Evolutionary conservation across 23 tunicate species (phyloP).

Genomic region (Styela clava): DNA sequence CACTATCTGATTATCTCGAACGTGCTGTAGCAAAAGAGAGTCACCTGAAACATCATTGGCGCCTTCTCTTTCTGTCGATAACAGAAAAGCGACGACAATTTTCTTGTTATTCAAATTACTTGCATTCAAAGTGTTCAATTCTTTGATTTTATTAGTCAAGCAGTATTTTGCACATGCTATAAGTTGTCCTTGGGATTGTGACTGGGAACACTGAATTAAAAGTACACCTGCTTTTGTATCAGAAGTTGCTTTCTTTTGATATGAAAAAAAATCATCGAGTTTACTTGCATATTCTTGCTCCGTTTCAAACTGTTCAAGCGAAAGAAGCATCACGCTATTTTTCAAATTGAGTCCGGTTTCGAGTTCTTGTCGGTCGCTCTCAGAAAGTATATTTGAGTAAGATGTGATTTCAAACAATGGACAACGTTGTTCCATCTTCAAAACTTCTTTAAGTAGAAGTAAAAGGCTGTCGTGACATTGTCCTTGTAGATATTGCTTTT

Average conservation of each 20-base stretch:
- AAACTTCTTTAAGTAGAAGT: not conserved
- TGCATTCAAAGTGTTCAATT: not conserved
- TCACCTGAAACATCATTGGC: not conserved
- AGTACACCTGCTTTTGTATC: not conserved
- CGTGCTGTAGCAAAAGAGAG: constrained; percentile 47
- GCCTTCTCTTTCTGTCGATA: constrained; percentile 53
- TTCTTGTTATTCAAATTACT: not conserved
- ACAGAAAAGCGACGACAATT: constrained; percentile 43
- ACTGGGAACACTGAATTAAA: constrained; percentile 65
- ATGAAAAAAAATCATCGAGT: constrained; percentile 45
- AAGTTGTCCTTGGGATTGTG: constrained; percentile 35
- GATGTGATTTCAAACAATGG: constrained; percentile 48
- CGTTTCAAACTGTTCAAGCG: constrained; percentile 72
- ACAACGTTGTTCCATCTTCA: not conserved
- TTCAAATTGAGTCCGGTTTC: constrained; percentile 22
- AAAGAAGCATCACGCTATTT: constrained; percentile 43
- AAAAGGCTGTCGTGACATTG: constrained; percentile 51
- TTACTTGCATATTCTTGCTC: constrained; percentile 40
- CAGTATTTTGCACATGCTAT: constrained; percentile 55
- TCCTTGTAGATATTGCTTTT: constrained; percentile 26
- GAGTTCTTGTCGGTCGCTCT: constrained; percentile 42
- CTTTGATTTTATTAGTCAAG: constrained; percentile 40
- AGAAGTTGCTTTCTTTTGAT: not conserved
- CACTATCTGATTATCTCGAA: constrained; percentile 31
- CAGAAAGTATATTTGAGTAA: constrained; percentile 50